A percentile compares a stretch with the other conserved stretches of the same genome.
Evolutionary conservation across 2,113 vertebrate genomes (phyloP).

Genomic region (Leptodactylus fuscus): DNA sequence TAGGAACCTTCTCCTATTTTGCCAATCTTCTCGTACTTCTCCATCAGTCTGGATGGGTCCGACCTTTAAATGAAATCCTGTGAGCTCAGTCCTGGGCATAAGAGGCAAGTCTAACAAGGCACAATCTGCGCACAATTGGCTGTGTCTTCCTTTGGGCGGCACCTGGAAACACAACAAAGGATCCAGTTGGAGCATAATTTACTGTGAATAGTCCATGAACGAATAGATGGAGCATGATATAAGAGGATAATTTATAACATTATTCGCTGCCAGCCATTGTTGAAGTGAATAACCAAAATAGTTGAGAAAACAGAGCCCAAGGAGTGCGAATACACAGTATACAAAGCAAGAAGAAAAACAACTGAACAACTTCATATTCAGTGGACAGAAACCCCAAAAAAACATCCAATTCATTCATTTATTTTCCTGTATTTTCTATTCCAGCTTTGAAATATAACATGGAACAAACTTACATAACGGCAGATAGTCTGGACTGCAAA

Average conservation of each 20-base stretch:
- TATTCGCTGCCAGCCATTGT: background rate
- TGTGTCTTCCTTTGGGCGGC: background rate
- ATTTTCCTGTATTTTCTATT: no score
- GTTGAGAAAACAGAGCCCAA: background rate
- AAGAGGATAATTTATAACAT: constrained; percentile 30
- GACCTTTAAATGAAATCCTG: constrained; percentile 32
- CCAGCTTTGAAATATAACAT: no score
- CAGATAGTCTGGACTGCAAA: no score
- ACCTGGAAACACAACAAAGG: constrained; percentile 50
- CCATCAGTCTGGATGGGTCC: constrained; percentile 73
- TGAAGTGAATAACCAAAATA: background rate
- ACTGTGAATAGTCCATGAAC: background rate
- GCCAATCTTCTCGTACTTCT: constrained; percentile 93
- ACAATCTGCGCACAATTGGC: background rate
- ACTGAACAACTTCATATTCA: no score
- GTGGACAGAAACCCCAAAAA: no score
- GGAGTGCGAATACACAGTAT: background rate
- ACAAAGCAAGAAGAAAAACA: background rate
- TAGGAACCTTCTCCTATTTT: constrained; percentile 95
- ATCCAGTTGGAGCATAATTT: background rate
- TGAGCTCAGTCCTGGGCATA: background rate
- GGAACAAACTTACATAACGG: no score
- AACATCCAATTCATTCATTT: no score
- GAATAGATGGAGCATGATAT: background rate
- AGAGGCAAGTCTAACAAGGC: background rate